A percentile compares a stretch with the other conserved stretches of the same genome.
Conservation (phyloP, 2,113 vertebrate genomes). For the Pyrgilauda ruficollis region DNA sequence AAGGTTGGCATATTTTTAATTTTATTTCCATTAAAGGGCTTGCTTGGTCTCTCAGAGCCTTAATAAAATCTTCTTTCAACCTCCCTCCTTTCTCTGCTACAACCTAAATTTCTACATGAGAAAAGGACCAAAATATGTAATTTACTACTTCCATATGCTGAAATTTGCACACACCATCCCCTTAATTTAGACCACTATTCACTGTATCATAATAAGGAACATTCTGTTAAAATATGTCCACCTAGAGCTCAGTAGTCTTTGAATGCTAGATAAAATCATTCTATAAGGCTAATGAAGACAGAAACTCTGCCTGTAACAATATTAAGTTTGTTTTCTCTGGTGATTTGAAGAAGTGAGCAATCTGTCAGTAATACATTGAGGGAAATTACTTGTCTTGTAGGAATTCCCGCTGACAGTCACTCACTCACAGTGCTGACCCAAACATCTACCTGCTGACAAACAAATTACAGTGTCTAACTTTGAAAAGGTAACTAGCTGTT, state of each 20-base stretch:
- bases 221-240: slow-evolving; percentile 72
- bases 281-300: slow-evolving; percentile 94
- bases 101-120: slow-evolving; percentile 24
- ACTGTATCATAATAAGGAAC: slow-evolving; percentile 66
- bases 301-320: slow-evolving; percentile 88
- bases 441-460: slow-evolving; percentile 91
- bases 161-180: slow-evolving; percentile 57
- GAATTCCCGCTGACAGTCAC: slow-evolving; percentile 86
- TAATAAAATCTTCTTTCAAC: slow-evolving; percentile 58
- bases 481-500: slow-evolving; percentile 80
- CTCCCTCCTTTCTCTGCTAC: neutral
- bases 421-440: slow-evolving; percentile 82
- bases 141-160: slow-evolving; percentile 18
- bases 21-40: slow-evolving; percentile 65
- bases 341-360: slow-evolving; percentile 91
- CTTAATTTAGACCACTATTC: slow-evolving; percentile 65
- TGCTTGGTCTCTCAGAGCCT: slow-evolving; percentile 43
- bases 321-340: slow-evolving; percentile 90
- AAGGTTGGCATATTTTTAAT: slow-evolving; percentile 68
- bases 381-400: slow-evolving; percentile 93
- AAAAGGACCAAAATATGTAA: slow-evolving; percentile 61
- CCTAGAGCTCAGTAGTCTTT: slow-evolving; percentile 71
- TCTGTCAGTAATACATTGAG: slow-evolving; percentile 94
- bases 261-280: slow-evolving; percentile 80
- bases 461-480: slow-evolving; percentile 90